phyloP scores from a whole-genome alignment of 2,797 vertebrate genomes.

The Myiothlypis chrysogaster region DNA sequence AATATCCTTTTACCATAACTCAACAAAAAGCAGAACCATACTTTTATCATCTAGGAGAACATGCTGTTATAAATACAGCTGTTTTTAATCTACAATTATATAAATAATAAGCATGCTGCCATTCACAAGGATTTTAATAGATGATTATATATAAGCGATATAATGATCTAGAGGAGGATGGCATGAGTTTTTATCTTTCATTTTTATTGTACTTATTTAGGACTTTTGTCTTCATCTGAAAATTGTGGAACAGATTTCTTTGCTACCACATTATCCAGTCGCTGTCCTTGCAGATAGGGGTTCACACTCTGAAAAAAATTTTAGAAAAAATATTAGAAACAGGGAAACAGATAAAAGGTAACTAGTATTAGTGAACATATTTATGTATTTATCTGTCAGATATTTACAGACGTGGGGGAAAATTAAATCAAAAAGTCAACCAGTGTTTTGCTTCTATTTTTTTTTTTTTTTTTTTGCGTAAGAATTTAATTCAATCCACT shows the following conservation, averaged over 20 bases:
- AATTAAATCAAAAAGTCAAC: not conserved
- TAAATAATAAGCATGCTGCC: slow-evolving; percentile 74
- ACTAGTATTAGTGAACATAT: not conserved
- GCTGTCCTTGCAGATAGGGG: slow-evolving; percentile 93
- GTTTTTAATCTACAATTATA: slow-evolving; percentile 66
- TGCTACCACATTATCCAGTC: slow-evolving; percentile 93
- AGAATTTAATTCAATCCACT: not conserved
- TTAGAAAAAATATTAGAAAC: not conserved
- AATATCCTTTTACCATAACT: slow-evolving; percentile 63
- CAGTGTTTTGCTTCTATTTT: not conserved
- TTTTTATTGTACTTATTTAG: slow-evolving; percentile 69
- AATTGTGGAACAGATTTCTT: slow-evolving; percentile 98
- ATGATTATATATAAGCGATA: slow-evolving; percentile 51
- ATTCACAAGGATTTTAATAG: slow-evolving; percentile 56
- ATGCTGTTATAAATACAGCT: slow-evolving; percentile 69
- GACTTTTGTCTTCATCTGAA: slow-evolving; percentile 85
- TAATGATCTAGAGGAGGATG: not conserved
- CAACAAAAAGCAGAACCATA: slow-evolving; percentile 73
- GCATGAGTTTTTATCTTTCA: not conserved
- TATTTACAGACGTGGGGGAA: not conserved
- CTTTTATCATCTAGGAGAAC: slow-evolving; percentile 66
- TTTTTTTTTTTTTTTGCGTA: not conserved
- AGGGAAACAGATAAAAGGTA: not conserved
- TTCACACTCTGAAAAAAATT: slow-evolving; percentile 84
- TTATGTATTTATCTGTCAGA: not conserved